Conservation (phyloP, 2,113 vertebrate genomes). For the Agapornis roseicollis region DNA sequence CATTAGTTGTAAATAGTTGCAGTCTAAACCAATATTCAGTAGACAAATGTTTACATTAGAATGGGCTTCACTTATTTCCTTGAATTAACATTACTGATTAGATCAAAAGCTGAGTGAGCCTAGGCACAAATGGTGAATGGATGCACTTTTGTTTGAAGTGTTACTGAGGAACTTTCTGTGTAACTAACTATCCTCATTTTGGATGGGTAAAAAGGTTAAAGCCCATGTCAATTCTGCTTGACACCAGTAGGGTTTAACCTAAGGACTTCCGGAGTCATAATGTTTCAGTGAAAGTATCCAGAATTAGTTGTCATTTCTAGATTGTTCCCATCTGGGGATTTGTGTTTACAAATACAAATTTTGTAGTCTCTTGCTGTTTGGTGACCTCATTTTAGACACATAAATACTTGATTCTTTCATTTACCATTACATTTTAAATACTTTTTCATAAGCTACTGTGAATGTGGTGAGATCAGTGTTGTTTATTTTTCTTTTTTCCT, state of each 20-base stretch:
- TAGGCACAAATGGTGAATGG: not conserved
- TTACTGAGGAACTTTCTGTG: not conserved
- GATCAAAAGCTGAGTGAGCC: not conserved
- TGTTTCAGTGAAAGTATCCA: not conserved
- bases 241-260: not conserved
- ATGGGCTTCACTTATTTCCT: not conserved
- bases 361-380: not conserved
- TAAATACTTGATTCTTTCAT: not conserved
- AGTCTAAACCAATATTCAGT: not conserved
- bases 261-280: not conserved
- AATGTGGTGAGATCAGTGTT: not conserved
- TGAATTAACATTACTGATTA: not conserved
- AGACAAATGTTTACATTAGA: not conserved
- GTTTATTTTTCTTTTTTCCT: not conserved
- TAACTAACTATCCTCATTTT: not conserved
- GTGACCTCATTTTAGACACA: not conserved
- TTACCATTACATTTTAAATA: not conserved
- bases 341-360: not conserved
- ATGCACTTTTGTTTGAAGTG: not conserved
- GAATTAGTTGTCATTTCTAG: not conserved
- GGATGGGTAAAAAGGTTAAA: not conserved
- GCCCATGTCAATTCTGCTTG: not conserved
- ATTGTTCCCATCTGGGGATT: not conserved
- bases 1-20: not conserved
- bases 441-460: not conserved